Percentiles rank a stretch among this genome's conserved stretches.
These are phyloP conservation scores for Phyllotreta cruciferae DNA, from an alignment of 2,888 invertebrate species.

Conservation along the genomic window DNA sequence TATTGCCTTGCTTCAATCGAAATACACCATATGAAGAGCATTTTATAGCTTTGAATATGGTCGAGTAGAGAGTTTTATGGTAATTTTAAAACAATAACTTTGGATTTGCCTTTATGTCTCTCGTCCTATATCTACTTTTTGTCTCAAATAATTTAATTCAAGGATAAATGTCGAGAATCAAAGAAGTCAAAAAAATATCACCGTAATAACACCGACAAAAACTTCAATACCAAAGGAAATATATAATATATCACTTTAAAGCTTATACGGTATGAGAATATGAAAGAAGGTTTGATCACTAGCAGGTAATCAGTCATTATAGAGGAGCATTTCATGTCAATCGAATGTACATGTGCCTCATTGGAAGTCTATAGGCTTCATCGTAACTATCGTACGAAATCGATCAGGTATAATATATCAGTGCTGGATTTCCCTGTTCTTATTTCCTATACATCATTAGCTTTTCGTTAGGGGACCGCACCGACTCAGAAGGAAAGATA, in stretches of 20 bases:
- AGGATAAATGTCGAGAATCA: too few species aligned
- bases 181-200: too few species aligned
- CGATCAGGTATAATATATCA: constrained; percentile 26
- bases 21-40: too few species aligned
- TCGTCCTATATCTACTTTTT: too few species aligned
- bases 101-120: too few species aligned
- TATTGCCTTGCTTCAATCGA: too few species aligned
- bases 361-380: constrained; percentile 22
- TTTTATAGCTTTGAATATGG: too few species aligned
- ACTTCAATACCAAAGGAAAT: not conserved
- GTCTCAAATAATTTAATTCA: too few species aligned
- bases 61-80: too few species aligned
- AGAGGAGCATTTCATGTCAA: not conserved
- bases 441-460: constrained; percentile 29
- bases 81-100: too few species aligned
- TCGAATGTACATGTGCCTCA: constrained; percentile 11
- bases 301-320: constrained; percentile 6
- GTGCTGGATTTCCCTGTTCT: constrained; percentile 18
- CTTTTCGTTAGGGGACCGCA: constrained; percentile 15
- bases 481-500: constrained; percentile 25
- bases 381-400: constrained; percentile 22
- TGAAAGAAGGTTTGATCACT: not conserved
- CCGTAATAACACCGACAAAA: too few species aligned
- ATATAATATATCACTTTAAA: not conserved
- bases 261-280: not conserved